Evolutionary conservation across 2,797 vertebrate species (phyloP).

Genomic region (Novumbra hubbsi): DNA sequence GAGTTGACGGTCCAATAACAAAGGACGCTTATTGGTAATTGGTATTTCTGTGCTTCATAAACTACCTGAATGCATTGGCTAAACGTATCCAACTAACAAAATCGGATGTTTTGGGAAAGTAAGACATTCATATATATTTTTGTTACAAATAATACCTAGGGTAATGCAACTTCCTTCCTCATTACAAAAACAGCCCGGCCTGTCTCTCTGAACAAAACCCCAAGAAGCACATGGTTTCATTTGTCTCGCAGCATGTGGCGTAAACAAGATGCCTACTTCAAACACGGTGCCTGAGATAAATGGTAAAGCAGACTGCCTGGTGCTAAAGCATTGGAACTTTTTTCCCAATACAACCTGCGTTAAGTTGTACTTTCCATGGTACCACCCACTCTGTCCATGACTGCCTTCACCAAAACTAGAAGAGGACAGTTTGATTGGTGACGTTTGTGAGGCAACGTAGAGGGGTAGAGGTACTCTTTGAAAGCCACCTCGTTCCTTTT

Average conservation of each 20-base stretch:
- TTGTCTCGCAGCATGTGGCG: slow-evolving; percentile 27
- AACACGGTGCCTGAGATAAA: slow-evolving; percentile 40
- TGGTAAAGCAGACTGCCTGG: slow-evolving; percentile 30
- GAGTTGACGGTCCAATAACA: neutral
- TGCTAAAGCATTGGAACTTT: slow-evolving; percentile 17
- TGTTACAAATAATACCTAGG: neutral
- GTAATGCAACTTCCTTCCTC: slow-evolving; percentile 10
- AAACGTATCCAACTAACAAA: neutral
- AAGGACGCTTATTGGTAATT: neutral
- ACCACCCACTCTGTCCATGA: slow-evolving; percentile 11
- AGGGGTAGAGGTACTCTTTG: neutral
- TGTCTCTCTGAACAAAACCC: slow-evolving; percentile 10
- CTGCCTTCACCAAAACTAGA: neutral
- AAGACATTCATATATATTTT: slow-evolving; percentile 1
- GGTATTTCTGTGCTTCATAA: neutral
- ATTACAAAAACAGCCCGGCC: slow-evolving; percentile 14
- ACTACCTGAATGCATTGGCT: neutral
- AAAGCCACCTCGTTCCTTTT: slow-evolving; percentile 16
- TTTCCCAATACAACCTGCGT: slow-evolving; percentile 23
- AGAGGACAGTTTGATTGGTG: slow-evolving; percentile 22
- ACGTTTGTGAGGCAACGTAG: slow-evolving; percentile 5
- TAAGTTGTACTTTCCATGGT: slow-evolving; percentile 21
- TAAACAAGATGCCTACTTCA: slow-evolving; percentile 28
- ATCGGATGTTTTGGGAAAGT: neutral
- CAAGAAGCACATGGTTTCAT: slow-evolving; percentile 37